These are phyloP conservation scores for Brachirus orientalis DNA, from an alignment of 2,113 vertebrate genomes.

Conservation along the genomic window DNA sequence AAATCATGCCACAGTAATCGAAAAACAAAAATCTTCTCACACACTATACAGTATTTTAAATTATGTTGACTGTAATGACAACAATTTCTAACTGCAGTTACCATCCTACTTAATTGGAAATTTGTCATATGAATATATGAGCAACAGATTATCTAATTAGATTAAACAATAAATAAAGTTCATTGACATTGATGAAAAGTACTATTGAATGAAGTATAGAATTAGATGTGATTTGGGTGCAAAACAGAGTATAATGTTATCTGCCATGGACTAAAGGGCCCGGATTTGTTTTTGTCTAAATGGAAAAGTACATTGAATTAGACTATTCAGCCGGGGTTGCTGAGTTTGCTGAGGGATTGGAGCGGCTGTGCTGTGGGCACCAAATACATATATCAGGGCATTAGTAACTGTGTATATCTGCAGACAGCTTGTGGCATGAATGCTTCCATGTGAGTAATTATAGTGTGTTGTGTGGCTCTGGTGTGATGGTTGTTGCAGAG, in stretches of 20 bases:
- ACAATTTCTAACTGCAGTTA: too few relatives aligned
- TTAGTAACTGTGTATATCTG: conserved; percentile 11
- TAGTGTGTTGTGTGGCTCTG: background rate
- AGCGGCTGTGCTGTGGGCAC: conserved; percentile 8
- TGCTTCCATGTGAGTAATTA: background rate
- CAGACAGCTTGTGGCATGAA: background rate
- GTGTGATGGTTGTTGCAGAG: background rate
- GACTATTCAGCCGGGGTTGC: conserved; percentile 43
- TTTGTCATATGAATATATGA: too few relatives aligned
- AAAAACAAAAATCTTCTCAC: too few relatives aligned
- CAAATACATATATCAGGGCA: background rate
- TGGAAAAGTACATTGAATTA: conserved; percentile 57
- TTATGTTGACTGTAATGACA: too few relatives aligned
- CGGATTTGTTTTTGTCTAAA: conserved; percentile 62
- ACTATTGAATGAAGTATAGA: too few relatives aligned
- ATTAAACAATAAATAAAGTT: too few relatives aligned
- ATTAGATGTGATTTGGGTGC: background rate
- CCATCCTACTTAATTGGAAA: too few relatives aligned
- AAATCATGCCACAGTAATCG: background rate
- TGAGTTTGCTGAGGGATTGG: conserved; percentile 34
- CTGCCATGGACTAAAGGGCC: conserved; percentile 36
- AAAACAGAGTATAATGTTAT: conserved; percentile 10
- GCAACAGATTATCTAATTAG: too few relatives aligned
- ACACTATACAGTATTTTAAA: too few relatives aligned
- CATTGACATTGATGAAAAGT: too few relatives aligned